Evolutionary conservation across 1,140 invertebrate species (phyloP).

Genomic region (Panagrolaimus sp.): DNA sequence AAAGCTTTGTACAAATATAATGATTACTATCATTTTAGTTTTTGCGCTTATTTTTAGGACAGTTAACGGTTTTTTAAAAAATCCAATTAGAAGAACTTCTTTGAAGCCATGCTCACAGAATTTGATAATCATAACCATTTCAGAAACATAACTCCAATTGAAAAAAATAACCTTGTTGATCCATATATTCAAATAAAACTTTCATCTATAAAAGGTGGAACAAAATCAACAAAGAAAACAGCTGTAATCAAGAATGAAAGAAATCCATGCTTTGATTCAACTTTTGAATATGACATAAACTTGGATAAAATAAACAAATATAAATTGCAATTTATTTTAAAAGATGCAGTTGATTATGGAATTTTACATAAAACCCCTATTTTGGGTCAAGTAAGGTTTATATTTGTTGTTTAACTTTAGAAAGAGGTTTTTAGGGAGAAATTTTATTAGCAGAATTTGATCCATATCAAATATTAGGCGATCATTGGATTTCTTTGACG

Average conservation of each 20-base stretch:
- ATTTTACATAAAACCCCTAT: slow-evolving; percentile 41
- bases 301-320: slow-evolving; percentile 41
- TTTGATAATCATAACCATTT: too few species aligned
- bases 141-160: slow-evolving; percentile 33
- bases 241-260: slow-evolving; percentile 35
- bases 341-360: slow-evolving; percentile 51
- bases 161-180: slow-evolving; percentile 32
- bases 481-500: too few species aligned
- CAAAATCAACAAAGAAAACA: slow-evolving; percentile 35
- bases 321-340: slow-evolving; percentile 42
- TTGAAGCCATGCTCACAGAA: too few species aligned
- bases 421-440: too few species aligned
- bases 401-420: background rate
- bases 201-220: slow-evolving; percentile 20
- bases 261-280: slow-evolving; percentile 47
- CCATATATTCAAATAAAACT: slow-evolving; percentile 44
- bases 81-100: too few species aligned
- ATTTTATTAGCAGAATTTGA: too few species aligned
- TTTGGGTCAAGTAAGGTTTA: slow-evolving; percentile 44
- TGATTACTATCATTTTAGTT: too few species aligned
- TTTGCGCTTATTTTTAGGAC: too few species aligned
- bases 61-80: too few species aligned
- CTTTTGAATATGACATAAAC: slow-evolving; percentile 46
- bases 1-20: too few species aligned
- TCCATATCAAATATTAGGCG: too few species aligned